Conservation (phyloP, 2,888 invertebrate genomes). For the Lepidochitona cinerea region DNA sequence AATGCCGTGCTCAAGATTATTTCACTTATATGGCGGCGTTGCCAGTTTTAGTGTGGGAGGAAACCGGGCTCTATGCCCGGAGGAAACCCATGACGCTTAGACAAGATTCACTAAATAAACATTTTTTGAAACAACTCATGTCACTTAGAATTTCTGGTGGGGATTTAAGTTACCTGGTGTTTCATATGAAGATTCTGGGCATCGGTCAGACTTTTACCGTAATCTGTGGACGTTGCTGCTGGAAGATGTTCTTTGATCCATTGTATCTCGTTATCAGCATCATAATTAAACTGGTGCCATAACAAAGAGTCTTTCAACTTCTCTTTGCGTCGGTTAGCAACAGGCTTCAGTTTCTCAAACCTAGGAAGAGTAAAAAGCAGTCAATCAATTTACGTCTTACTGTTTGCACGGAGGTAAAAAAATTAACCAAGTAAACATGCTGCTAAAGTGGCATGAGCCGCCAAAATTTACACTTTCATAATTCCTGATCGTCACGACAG, state of each 20-base stretch:
- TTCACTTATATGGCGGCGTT: no score
- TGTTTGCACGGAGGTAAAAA: no score
- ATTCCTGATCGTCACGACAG: no score
- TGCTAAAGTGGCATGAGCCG: no score
- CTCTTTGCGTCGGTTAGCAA: constrained; percentile 80
- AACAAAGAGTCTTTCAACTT: constrained; percentile 90
- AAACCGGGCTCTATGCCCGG: no score
- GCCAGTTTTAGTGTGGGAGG: no score
- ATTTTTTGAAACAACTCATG: no score
- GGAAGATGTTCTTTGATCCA: constrained; percentile 95
- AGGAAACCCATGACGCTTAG: no score
- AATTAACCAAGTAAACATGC: no score
- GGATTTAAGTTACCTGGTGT: constrained; percentile 76
- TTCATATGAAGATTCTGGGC: constrained; percentile 94
- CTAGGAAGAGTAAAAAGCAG: constrained; percentile 40
- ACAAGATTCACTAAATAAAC: no score
- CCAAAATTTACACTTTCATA: no score
- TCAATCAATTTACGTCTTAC: constrained; percentile 15
- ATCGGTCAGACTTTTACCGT: constrained; percentile 90
- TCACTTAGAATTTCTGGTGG: neutral
- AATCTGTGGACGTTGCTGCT: constrained; percentile 79
- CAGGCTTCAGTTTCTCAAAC: constrained; percentile 81
- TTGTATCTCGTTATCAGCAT: constrained; percentile 91
- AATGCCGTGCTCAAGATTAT: no score
- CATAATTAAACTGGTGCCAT: constrained; percentile 94